Evolutionary conservation across 2,888 invertebrate species (phyloP).

Genomic region (Graphium colonna): DNA sequence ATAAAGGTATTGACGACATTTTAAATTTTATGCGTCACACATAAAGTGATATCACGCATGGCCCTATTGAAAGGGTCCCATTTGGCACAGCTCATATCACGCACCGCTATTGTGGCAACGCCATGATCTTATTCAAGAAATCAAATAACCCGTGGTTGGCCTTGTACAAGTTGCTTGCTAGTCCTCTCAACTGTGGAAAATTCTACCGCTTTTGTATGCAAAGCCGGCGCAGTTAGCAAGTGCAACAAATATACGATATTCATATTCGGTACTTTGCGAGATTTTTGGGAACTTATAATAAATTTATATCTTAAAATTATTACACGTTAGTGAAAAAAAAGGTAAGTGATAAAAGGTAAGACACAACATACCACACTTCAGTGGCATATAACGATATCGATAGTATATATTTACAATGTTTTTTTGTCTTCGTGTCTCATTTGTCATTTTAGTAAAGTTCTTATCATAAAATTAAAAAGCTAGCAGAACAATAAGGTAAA

Average conservation of each 20-base stretch:
- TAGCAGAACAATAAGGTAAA: too few relatives aligned
- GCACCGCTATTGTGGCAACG: slow-evolving; percentile 20
- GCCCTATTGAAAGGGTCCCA: slow-evolving; percentile 16
- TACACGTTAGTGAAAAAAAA: too few relatives aligned
- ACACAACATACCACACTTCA: too few relatives aligned
- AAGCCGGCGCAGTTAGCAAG: slow-evolving; percentile 7
- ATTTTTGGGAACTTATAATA: too few relatives aligned
- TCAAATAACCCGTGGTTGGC: slow-evolving; percentile 18
- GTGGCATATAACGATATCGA: too few relatives aligned
- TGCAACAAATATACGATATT: background rate
- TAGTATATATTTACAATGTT: too few relatives aligned
- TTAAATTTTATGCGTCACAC: slow-evolving; percentile 14
- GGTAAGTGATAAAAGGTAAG: too few relatives aligned
- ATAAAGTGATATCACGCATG: slow-evolving; percentile 20
- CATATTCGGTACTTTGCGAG: slow-evolving; percentile 1
- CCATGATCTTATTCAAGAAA: slow-evolving; percentile 21
- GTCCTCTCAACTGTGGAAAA: background rate
- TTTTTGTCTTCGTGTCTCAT: too few relatives aligned
- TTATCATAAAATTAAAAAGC: too few relatives aligned
- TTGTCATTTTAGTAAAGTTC: too few relatives aligned
- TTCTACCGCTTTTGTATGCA: background rate
- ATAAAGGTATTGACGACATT: slow-evolving; percentile 12
- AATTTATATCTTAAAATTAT: too few relatives aligned
- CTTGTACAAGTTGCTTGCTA: background rate
- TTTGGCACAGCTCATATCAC: slow-evolving; percentile 21